These are phyloP conservation scores for Pandemis heparana DNA, from an alignment of 2,888 invertebrate species.

Conservation along the genomic window DNA sequence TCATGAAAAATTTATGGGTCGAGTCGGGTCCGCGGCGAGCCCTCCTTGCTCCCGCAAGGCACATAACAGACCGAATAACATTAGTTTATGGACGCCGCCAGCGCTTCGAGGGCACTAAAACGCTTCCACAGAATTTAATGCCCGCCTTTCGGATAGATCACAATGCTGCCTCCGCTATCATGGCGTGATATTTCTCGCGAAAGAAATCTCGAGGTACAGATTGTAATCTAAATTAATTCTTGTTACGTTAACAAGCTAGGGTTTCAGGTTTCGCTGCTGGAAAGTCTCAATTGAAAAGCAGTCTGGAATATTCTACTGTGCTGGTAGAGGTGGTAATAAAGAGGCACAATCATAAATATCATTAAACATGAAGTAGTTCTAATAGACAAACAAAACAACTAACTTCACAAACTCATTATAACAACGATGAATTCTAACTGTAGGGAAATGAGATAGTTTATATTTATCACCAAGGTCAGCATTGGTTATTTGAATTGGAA, in stretches of 20 bases:
- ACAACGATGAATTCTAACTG: background rate
- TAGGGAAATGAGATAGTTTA: constrained; percentile 6
- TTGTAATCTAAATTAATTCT: constrained; percentile 39
- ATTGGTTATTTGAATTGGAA: background rate
- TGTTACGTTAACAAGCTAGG: constrained; percentile 1
- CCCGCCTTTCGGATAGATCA: constrained; percentile 53
- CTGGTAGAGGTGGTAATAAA: background rate
- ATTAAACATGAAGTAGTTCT: background rate
- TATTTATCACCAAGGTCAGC: background rate
- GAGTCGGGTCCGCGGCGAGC: constrained; percentile 53
- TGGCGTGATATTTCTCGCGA: constrained; percentile 40
- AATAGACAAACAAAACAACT: background rate
- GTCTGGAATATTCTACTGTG: background rate
- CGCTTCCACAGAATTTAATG: constrained; percentile 65
- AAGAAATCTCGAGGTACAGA: constrained; percentile 37
- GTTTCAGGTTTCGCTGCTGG: constrained; percentile 3
- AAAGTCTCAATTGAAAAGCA: background rate
- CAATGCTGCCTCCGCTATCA: constrained; percentile 46
- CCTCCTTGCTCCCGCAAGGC: constrained; percentile 63
- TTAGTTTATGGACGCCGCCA: constrained; percentile 73
- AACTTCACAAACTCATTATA: constrained; percentile 10
- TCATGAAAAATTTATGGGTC: constrained; percentile 82
- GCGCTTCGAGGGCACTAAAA: constrained; percentile 62
- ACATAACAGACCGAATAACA: constrained; percentile 75
- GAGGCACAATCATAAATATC: background rate